A percentile compares a stretch with the other conserved stretches of the same genome.
These are phyloP conservation scores for Camponotus vicinus DNA, from an alignment of 1,140 invertebrate genomes.

Conservation along the genomic window DNA sequence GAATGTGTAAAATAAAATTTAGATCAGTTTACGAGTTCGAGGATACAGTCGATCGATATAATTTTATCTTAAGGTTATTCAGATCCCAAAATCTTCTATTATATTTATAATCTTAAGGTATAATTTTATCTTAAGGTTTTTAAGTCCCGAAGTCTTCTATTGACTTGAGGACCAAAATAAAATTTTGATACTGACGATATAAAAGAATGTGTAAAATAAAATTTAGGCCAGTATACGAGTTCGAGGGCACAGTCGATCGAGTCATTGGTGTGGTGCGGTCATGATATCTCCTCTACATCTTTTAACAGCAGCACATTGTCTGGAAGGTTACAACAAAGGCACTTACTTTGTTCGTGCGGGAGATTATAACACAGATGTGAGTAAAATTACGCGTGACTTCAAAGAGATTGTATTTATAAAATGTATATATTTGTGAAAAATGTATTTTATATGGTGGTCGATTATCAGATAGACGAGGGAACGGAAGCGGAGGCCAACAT, in stretches of 20 bases:
- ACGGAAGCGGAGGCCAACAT: conserved; percentile 90
- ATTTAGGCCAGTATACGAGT: conserved; percentile 90
- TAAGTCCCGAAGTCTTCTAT: not conserved
- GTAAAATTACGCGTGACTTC: conserved; percentile 6
- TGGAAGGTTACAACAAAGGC: conserved; percentile 89
- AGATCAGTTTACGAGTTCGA: conserved; percentile 90
- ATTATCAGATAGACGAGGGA: conserved; percentile 86
- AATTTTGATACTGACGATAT: not conserved
- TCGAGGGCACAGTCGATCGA: conserved; percentile 86
- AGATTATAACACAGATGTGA: conserved; percentile 90
- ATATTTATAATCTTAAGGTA: too few species aligned
- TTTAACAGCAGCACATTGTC: conserved; percentile 93
- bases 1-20: conserved; percentile 56
- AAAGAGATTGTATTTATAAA: not conserved
- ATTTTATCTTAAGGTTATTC: too few species aligned
- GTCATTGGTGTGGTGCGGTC: conserved; percentile 93
- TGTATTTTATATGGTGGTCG: not conserved
- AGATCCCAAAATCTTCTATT: too few species aligned
- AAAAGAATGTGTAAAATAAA: conserved; percentile 8
- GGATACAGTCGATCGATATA: conserved; percentile 85
- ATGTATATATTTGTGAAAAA: not conserved
- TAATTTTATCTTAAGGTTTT: too few species aligned
- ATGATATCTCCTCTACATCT: conserved; percentile 90
- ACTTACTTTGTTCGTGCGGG: conserved; percentile 90
- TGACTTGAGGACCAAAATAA: not conserved